A percentile compares a stretch with the other conserved stretches of the same genome.
These are phyloP conservation scores for Cyrtorhinus lividipennis DNA, from an alignment of 1,140 invertebrate genomes.

Conservation along the genomic window DNA sequence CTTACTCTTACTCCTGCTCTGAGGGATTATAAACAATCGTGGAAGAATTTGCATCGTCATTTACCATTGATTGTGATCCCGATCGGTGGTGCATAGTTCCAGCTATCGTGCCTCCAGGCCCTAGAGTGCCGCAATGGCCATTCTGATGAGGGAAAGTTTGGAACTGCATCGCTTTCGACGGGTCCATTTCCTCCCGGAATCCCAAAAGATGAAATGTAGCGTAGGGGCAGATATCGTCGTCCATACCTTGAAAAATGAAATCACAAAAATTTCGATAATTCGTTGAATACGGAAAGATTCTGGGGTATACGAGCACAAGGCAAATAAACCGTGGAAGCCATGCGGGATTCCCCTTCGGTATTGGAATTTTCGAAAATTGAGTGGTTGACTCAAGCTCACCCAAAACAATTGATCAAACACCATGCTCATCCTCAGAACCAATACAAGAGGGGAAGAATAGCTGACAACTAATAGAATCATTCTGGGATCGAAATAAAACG, in stretches of 20 bases:
- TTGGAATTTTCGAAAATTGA: not conserved
- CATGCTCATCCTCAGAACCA: not conserved
- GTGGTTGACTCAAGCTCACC: not conserved
- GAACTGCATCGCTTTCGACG: conserved; percentile 63
- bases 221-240: conserved; percentile 88
- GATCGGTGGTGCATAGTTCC: conserved; percentile 59
- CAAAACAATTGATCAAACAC: not conserved
- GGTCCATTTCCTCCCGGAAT: conserved; percentile 89
- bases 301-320: not conserved
- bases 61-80: conserved; percentile 72
- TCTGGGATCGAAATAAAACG: not conserved
- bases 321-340: not conserved
- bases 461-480: not conserved
- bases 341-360: not conserved
- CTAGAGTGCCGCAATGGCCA: conserved; percentile 60
- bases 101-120: conserved; percentile 41
- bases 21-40: no score
- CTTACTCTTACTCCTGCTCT: no score
- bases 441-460: not conserved
- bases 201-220: conserved; percentile 85
- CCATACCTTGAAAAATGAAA: conserved; percentile 48
- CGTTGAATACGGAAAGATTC: not conserved
- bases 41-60: no score
- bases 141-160: conserved; percentile 76
- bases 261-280: conserved; percentile 25